Percentiles rank a stretch among this genome's conserved stretches.
Conservation (phyloP, 2,113 vertebrate genomes). For the Larimichthys polyactis region DNA sequence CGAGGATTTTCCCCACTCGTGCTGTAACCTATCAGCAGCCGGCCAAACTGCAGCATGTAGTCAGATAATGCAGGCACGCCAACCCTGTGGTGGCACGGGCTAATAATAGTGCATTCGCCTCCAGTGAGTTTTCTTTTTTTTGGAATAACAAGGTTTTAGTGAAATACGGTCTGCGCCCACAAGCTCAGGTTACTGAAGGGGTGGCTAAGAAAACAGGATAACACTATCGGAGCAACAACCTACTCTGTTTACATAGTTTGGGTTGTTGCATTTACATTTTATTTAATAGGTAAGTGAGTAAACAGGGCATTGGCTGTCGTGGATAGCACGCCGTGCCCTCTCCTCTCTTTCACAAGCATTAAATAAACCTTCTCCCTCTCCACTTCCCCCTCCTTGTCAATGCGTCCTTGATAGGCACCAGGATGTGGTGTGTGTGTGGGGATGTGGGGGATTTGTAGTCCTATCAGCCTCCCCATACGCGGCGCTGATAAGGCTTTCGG, state of each 20-base stretch:
- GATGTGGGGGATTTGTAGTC: conserved; percentile 79
- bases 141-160: conserved; percentile 70
- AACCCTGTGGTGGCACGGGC: conserved; percentile 64
- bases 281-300: conserved; percentile 24
- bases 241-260: conserved; percentile 31
- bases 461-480: conserved; percentile 75
- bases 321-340: background rate
- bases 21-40: conserved; percentile 73
- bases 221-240: conserved; percentile 47
- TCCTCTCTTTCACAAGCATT: conserved; percentile 9
- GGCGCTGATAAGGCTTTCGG: conserved; percentile 76
- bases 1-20: conserved; percentile 78
- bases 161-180: conserved; percentile 58
- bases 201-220: conserved; percentile 56
- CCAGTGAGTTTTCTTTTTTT: conserved; percentile 36
- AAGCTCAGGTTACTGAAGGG: conserved; percentile 54
- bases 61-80: conserved; percentile 81
- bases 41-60: conserved; percentile 74
- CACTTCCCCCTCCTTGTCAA: conserved; percentile 59
- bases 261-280: conserved; percentile 44
- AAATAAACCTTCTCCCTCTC: conserved; percentile 3
- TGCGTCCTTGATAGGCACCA: conserved; percentile 70
- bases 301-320: conserved; percentile 4
- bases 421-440: conserved; percentile 71
- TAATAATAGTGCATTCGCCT: conserved; percentile 80